Base-by-base conservation (phyloP, 2,797 vertebrate genomes). In the Silurus lanzhouensis region DNA sequence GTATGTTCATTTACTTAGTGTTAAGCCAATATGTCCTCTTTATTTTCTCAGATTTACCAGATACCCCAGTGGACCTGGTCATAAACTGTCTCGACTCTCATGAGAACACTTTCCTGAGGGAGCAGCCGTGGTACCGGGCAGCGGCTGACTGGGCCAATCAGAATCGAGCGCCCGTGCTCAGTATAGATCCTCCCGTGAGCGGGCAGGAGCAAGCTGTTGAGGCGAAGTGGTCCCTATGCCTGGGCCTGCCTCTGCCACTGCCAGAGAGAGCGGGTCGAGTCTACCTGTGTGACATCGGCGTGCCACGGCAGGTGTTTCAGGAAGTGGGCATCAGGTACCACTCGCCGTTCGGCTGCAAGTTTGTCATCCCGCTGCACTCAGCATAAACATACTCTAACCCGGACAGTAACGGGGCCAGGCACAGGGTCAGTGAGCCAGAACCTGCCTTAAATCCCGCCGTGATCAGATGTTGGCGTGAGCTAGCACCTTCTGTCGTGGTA, bases 51-150 rank as follows among this genome's bases (percentile, higher is more conserved):
- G 98, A 99, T 91, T 96, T 99, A 79, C 98, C 98, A 1, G 95
- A 95, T 83, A 97, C 96, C 38, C 98, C 98, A 0, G 98, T 99
- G 60, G 98, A 99, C 93, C 94, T 99, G 19, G 98, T 99, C 88
- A 98, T 99, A 90, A 98, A 98, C 95, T 99, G 98, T 92, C 94
- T 99, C 91, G 98, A 99, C 93, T 99, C 98, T 89, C 97, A 99
- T 0, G 98, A 99, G 89, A 99, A 98, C 66, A 96, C 96, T 91
- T 99, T 97, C 89, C 92, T 99, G 91, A 93, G 97, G 89, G 98
- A 99, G 89, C 98, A 99, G 92, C 97, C 97, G 0, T 99, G 98
- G 98, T 98, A 99, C 94, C 95, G 95, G 89, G 96, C 96, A 0
- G 97, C 97, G 0, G 97, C 97, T 52, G 96, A 98, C 92, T 99